These are phyloP conservation scores for Gallinago nigripennis DNA, from an alignment of 2,797 vertebrate species.

Conservation along the genomic window DNA sequence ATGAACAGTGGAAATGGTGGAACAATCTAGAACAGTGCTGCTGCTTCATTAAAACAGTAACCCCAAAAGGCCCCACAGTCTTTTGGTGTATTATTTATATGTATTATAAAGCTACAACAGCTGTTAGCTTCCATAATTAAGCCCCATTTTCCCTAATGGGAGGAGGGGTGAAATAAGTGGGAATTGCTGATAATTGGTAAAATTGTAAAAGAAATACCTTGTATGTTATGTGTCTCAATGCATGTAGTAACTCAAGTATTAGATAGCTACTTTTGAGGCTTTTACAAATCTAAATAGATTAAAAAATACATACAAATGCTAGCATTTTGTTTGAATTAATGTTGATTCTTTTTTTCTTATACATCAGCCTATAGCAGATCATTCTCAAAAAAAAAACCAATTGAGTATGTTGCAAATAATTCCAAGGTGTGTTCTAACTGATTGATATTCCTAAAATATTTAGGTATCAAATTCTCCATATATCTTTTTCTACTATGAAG, in stretches of 20 bases:
- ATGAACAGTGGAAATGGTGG: neutral
- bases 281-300: neutral
- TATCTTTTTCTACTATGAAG: neutral
- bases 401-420: neutral
- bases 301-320: neutral
- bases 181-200: neutral
- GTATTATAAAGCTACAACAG: constrained; percentile 13
- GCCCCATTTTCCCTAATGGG: constrained; percentile 10
- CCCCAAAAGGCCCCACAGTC: neutral
- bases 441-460: neutral
- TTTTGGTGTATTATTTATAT: neutral
- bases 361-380: neutral
- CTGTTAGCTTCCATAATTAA: constrained; percentile 20
- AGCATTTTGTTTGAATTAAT: neutral
- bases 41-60: constrained; percentile 5
- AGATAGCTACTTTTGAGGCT: neutral
- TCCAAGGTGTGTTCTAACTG: neutral
- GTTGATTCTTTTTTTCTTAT: neutral
- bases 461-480: neutral
- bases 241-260: neutral
- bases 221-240: neutral
- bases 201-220: neutral
- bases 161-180: neutral
- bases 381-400: neutral
- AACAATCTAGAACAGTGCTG: neutral